Conservation (phyloP, 2,888 invertebrate species). For the Nemotelus pantherinus region DNA sequence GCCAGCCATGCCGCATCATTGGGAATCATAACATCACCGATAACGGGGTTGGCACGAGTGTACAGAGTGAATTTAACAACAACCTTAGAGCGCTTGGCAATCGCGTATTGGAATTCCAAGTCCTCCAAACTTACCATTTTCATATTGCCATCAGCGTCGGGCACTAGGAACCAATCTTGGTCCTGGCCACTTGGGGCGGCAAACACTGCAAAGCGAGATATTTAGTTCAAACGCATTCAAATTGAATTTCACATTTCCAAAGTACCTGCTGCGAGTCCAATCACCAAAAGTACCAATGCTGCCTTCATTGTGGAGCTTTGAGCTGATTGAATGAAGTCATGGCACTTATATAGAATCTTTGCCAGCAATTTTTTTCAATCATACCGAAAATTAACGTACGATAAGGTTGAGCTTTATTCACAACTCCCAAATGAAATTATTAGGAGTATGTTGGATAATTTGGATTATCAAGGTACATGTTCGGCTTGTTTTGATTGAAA, state of each 20-base stretch:
- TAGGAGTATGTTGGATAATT: no score
- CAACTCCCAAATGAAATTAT: no score
- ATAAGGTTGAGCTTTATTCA: no score
- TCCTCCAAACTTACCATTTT: conserved; percentile 6
- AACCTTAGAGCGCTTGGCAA: not conserved
- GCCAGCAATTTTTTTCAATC: no score
- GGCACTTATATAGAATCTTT: no score
- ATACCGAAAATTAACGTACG: no score
- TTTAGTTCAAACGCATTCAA: not conserved
- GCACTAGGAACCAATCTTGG: conserved; percentile 21
- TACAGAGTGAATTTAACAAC: conserved; percentile 55
- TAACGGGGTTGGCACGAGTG: conserved; percentile 55
- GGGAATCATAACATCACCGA: conserved; percentile 49
- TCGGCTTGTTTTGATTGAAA: no score
- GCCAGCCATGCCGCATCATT: conserved; percentile 49
- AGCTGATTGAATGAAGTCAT: no score
- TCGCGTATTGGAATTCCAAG: not conserved
- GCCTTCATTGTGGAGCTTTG: not conserved
- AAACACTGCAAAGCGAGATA: not conserved
- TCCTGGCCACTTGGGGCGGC: not conserved
- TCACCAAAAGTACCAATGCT: not conserved
- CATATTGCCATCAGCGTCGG: conserved; percentile 11
- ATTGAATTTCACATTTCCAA: not conserved
- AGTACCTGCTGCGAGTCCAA: not conserved
- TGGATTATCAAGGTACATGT: no score